phyloP scores from a whole-genome alignment of 2,888 invertebrate genomes.

The Lycia hirtaria region DNA sequence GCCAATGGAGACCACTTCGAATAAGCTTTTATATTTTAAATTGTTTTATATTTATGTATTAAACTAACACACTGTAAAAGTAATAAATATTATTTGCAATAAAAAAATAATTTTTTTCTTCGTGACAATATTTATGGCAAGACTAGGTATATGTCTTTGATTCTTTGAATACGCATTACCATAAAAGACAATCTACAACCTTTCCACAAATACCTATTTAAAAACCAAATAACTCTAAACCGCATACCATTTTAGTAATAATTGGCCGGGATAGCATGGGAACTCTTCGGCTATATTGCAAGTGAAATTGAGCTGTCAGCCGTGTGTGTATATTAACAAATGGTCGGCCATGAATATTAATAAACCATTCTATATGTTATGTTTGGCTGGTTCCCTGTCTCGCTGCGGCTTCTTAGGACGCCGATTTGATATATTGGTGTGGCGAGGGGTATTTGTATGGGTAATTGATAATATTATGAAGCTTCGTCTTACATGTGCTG shows the following conservation, averaged over 20 bases:
- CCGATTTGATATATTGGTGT: conserved; percentile 48
- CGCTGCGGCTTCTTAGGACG: conserved; percentile 41
- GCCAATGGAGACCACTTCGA: too few relatives aligned
- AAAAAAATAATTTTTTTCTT: too few relatives aligned
- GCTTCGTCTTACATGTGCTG: background rate
- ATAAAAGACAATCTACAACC: conserved; percentile 2
- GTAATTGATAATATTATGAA: conserved; percentile 23
- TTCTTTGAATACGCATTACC: too few relatives aligned
- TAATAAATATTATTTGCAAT: too few relatives aligned
- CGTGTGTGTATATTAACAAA: conserved; percentile 77
- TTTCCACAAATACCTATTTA: conserved; percentile 18
- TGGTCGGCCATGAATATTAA: conserved; percentile 81
- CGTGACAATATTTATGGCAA: too few relatives aligned
- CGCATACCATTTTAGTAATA: conserved; percentile 51
- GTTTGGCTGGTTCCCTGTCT: conserved; percentile 52
- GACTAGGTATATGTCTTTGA: too few relatives aligned
- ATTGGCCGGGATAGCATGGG: conserved; percentile 56
- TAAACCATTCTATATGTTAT: conserved; percentile 64
- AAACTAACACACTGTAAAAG: too few relatives aligned
- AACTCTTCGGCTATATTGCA: conserved; percentile 56
- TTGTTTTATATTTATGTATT: too few relatives aligned
- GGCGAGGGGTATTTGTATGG: conserved; percentile 17
- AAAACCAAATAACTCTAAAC: conserved; percentile 25
- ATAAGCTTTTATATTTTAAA: too few relatives aligned
- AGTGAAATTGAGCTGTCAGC: conserved; percentile 81